Conservation (phyloP, 2,888 invertebrate species). For the Eristalis intricaria region DNA sequence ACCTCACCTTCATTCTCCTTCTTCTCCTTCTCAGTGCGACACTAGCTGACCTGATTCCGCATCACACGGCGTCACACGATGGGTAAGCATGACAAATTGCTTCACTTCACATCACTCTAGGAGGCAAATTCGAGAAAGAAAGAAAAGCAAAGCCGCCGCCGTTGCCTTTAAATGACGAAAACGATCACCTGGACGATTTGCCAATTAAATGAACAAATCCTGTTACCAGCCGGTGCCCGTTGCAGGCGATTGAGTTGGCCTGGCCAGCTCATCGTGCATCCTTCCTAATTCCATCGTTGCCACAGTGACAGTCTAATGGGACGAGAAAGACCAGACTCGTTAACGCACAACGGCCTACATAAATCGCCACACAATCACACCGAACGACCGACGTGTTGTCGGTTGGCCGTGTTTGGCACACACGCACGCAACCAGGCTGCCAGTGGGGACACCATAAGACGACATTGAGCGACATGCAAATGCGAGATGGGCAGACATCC, state of each 20-base stretch:
- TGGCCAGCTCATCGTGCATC: neutral
- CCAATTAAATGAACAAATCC: constrained; percentile 1
- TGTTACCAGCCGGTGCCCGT: neutral
- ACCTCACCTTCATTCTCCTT: no score
- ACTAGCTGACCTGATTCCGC: neutral
- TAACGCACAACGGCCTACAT: constrained; percentile 46
- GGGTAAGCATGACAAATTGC: neutral
- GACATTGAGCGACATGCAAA: constrained; percentile 40
- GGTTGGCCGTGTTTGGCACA: constrained; percentile 3
- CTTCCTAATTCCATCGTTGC: neutral
- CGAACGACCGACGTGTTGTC: constrained; percentile 1
- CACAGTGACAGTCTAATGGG: constrained; percentile 33
- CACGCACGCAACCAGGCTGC: neutral
- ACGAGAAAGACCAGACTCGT: constrained; percentile 38
- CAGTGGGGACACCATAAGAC: constrained; percentile 14
- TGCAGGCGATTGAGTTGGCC: neutral
- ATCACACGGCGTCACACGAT: neutral
- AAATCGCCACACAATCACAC: constrained; percentile 16
- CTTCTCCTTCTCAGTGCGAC: no score
- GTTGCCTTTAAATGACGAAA: neutral
- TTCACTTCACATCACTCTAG: neutral
- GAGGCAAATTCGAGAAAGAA: neutral
- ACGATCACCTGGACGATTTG: neutral
- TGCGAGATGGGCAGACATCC: constrained; percentile 28
- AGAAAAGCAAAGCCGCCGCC: constrained; percentile 4